These are phyloP conservation scores for Ptycholaimellus sp. DNA, from an alignment of 2,888 invertebrate species.

Conservation along the genomic window DNA sequence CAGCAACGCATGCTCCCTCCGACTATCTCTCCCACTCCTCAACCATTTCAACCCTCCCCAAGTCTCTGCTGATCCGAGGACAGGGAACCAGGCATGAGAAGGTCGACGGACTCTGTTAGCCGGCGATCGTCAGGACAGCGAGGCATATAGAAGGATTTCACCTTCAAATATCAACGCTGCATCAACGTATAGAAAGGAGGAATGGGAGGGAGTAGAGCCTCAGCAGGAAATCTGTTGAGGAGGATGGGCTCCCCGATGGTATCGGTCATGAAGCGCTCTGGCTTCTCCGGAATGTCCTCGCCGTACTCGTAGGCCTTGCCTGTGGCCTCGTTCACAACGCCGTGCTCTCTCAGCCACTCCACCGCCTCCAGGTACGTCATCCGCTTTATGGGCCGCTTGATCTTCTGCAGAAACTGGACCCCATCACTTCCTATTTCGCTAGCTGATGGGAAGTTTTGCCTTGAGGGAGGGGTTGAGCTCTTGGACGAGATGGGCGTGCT, in stretches of 20 bases:
- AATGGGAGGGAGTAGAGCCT: too few species aligned
- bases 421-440: too few species aligned
- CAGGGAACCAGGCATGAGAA: slow-evolving; percentile 87
- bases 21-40: slow-evolving; percentile 86
- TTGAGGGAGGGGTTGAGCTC: slow-evolving; percentile 93
- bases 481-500: slow-evolving; percentile 47
- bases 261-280: slow-evolving; percentile 96
- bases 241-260: slow-evolving; percentile 79
- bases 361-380: slow-evolving; percentile 88
- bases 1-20: slow-evolving; percentile 97
- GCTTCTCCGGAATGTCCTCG: slow-evolving; percentile 97
- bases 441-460: too few species aligned
- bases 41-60: too few species aligned
- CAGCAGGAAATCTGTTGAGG: slow-evolving; percentile 71
- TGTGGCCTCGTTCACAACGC: slow-evolving; percentile 89
- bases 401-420: too few species aligned
- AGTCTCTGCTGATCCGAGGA: too few species aligned
- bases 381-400: slow-evolving; percentile 61
- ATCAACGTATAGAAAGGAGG: too few species aligned
- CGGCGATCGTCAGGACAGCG: slow-evolving; percentile 54
- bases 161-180: too few species aligned
- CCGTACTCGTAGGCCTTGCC: slow-evolving; percentile 89
- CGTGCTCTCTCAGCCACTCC: slow-evolving; percentile 60
- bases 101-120: slow-evolving; percentile 91
- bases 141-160: slow-evolving; percentile 94